These are phyloP conservation scores for Lysandra bellargus DNA, from an alignment of 2,888 invertebrate genomes.

Conservation along the genomic window DNA sequence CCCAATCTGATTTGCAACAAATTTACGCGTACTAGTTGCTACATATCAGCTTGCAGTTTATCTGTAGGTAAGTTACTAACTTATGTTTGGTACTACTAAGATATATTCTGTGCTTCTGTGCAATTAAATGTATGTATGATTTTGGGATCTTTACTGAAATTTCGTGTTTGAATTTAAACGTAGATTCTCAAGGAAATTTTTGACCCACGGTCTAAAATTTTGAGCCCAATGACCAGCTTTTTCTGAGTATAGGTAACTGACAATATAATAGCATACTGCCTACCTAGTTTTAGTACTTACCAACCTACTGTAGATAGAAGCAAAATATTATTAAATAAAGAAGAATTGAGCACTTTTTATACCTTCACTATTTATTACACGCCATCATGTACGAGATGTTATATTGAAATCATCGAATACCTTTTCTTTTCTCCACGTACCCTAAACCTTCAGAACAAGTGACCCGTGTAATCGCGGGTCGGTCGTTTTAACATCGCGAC, in stretches of 20 bases:
- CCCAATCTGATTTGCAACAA: constrained; percentile 54
- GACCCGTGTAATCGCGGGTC: constrained; percentile 25
- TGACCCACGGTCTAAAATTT: too few relatives aligned
- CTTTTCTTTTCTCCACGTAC: constrained; percentile 16
- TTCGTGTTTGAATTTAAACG: too few relatives aligned
- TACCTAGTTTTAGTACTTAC: too few relatives aligned
- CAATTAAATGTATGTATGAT: background rate
- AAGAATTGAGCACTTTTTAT: background rate
- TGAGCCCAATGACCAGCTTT: too few relatives aligned
- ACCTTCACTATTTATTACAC: background rate
- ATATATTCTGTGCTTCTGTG: background rate
- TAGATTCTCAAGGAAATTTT: too few relatives aligned
- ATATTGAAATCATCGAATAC: constrained; percentile 22
- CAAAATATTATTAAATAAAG: background rate
- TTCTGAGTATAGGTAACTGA: too few relatives aligned
- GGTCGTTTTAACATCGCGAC: constrained; percentile 22
- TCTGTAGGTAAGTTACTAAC: background rate
- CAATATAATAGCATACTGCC: too few relatives aligned
- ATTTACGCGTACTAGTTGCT: constrained; percentile 39
- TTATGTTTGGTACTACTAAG: background rate
- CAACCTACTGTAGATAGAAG: too few relatives aligned
- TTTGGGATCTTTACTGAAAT: too few relatives aligned
- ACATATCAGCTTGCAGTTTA: background rate
- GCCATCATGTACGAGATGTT: constrained; percentile 35
- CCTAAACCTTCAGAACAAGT: constrained; percentile 15